phyloP scores from a whole-genome alignment of 2,113 vertebrate species.

The Octodon degus region DNA sequence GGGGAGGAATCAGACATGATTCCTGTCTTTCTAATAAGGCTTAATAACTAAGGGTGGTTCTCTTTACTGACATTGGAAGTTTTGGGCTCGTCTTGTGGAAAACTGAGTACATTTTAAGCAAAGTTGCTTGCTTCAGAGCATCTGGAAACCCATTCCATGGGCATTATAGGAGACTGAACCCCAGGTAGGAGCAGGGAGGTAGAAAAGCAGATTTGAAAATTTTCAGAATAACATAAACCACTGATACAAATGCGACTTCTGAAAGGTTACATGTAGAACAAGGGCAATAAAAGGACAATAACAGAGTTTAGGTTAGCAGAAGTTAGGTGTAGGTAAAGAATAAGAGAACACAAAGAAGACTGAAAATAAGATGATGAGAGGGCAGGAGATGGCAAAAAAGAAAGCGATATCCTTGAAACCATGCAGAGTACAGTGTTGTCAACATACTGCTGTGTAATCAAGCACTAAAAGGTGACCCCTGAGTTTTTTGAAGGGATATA shows the following conservation, averaged over 20 bases:
- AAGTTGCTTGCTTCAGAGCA: not conserved
- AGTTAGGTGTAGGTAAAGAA: not conserved
- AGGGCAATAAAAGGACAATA: not conserved
- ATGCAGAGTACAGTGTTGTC: not conserved
- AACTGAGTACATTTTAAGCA: not conserved
- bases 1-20: not conserved
- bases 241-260: not conserved
- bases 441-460: conserved; percentile 6
- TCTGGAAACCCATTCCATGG: not conserved
- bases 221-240: not conserved
- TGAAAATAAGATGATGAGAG: not conserved
- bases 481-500: conserved; percentile 2
- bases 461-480: not conserved
- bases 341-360: not conserved
- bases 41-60: not conserved
- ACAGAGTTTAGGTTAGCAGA: not conserved
- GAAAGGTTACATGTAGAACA: not conserved
- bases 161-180: not conserved
- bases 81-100: not conserved
- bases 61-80: not conserved
- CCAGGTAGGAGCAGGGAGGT: not conserved
- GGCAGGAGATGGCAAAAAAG: not conserved
- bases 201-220: not conserved
- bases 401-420: not conserved
- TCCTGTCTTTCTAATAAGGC: not conserved